Conservation (phyloP, 2,797 vertebrate genomes). For the Amniataba percoides region DNA sequence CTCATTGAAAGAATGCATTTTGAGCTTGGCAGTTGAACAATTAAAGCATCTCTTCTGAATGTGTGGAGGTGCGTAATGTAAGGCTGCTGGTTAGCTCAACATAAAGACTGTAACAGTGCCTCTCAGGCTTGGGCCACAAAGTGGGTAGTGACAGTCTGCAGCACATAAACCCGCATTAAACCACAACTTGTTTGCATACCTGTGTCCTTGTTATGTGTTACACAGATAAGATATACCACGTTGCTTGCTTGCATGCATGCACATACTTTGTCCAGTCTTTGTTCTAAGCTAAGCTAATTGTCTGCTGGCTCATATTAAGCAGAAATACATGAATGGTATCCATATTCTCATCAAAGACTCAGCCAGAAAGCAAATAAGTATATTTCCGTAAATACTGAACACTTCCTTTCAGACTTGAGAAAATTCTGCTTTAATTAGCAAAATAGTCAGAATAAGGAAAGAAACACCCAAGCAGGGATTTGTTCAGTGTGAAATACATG, state of each 20-base stretch:
- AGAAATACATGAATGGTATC: not conserved
- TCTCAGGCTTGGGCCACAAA: not conserved
- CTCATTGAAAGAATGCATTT: slow-evolving; percentile 27
- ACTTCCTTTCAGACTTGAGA: slow-evolving; percentile 44
- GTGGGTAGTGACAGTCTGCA: not conserved
- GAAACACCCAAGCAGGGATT: slow-evolving; percentile 23
- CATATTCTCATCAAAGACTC: not conserved
- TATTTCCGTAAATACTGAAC: not conserved
- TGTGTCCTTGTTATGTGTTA: not conserved
- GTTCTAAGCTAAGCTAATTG: not conserved
- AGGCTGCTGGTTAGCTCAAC: slow-evolving; percentile 3
- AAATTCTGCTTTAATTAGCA: slow-evolving; percentile 58
- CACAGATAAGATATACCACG: slow-evolving; percentile 2
- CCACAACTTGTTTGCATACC: not conserved
- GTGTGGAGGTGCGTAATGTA: slow-evolving; percentile 11
- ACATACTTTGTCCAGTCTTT: slow-evolving; percentile 11
- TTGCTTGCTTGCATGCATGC: not conserved
- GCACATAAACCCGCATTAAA: not conserved
- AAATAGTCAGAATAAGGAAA: not conserved
- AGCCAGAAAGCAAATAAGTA: not conserved
- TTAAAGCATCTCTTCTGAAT: slow-evolving; percentile 24
- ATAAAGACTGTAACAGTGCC: slow-evolving; percentile 1
- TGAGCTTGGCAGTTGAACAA: slow-evolving; percentile 14
- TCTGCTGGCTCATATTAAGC: not conserved
- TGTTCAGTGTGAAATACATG: slow-evolving; percentile 46